Base-by-base conservation (phyloP, 2,113 vertebrate genomes). In the Sterna hirundo region DNA sequence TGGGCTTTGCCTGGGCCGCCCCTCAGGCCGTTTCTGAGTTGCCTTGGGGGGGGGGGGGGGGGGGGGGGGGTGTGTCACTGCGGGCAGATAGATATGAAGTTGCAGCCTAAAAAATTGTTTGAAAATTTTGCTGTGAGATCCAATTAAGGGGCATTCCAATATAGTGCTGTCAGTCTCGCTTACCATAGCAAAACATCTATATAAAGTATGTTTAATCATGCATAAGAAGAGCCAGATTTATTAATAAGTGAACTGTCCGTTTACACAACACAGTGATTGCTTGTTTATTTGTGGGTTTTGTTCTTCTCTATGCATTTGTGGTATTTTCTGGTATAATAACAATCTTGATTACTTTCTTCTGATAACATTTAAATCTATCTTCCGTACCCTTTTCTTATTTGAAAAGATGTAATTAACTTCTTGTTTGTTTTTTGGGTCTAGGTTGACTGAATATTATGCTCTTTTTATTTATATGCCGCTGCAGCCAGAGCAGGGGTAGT, bases 301-400 rank as follows among this genome's bases (percentile, higher is more conserved):
- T 95, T 84, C 8, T 79, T 92, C 32, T 58, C 10, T 46, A 16
- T 69, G 36, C 36, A 38, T 70, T 79, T 86, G 40, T 7, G 47
- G 14, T 81, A n/a, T 85, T 76, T 94, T 84, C 65, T 83, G 23
- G 32, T 83, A 74, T 75, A 93, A 85, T 90, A 93, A 79, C 66
- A 42, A 44, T 72, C 44, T 79, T 81, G 57, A 84, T 92, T 93
- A 52, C 52, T 88, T 93, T 74, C 25, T 85, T 91, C 26, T 78
- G 60, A 30, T 72, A 87, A 65, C 19, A n/a, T 44, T 87, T 82
- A 87, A 76, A 82, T 76, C 44, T 1, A 3, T 87, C 30, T 65
- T 90, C 54, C 13, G 57, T 84, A 6, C 9, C 4, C 11, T 44
- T 88, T 90, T 78, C 16, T 70, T 90, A 42, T 78, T 86, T 60